Conservation (phyloP, 2,888 invertebrate species). For the Cataglyphis albicans region DNA sequence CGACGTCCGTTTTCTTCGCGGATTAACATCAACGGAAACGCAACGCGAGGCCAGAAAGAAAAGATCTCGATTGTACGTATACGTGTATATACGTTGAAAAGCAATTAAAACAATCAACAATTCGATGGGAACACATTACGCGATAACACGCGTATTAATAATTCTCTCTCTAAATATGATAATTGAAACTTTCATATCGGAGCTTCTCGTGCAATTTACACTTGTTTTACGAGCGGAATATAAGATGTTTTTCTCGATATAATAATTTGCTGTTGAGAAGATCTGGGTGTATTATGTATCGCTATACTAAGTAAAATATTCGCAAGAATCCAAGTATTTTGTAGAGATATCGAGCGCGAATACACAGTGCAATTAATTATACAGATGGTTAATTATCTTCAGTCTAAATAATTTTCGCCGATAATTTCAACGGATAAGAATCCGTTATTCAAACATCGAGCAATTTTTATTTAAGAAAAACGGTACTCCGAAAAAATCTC, state of each 20-base stretch:
- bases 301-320: neutral
- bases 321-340: neutral
- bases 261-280: neutral
- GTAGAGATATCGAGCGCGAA: neutral
- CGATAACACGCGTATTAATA: conserved; percentile 24
- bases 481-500: neutral
- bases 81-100: neutral
- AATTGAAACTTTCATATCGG: conserved; percentile 44
- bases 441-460: neutral
- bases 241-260: neutral
- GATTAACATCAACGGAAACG: conserved; percentile 30
- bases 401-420: neutral
- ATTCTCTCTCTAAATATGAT: conserved; percentile 4
- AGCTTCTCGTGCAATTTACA: conserved; percentile 36
- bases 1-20: conserved; percentile 19
- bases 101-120: conserved; percentile 25
- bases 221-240: neutral
- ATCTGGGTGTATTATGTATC: neutral
- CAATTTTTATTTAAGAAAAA: neutral
- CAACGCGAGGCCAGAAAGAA: neutral
- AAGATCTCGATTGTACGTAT: conserved; percentile 11
- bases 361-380: neutral
- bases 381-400: neutral
- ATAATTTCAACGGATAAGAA: neutral
- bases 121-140: conserved; percentile 4